Base-by-base conservation (phyloP, 2,888 invertebrate species). In the Pseudanteris insignis region DNA sequence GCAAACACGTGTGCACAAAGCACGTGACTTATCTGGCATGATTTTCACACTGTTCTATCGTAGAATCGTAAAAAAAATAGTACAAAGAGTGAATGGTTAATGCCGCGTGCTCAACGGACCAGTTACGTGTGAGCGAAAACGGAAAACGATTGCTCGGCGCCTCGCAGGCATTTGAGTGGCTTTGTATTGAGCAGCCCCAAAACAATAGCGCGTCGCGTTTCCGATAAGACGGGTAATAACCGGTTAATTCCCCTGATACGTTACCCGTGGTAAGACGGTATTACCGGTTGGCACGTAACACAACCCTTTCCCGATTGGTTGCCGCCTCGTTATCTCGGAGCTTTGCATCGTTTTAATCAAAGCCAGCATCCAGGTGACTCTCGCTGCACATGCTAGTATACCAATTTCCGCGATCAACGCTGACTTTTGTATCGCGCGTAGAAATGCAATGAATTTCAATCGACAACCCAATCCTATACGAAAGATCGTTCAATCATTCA, bases 161-260 rank as follows among this genome's bases (percentile, higher is more conserved):
- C 18, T 3, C 72, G 85, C 85, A 33, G 15, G 7, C 15, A 40
- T 40, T 25, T 3, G 38, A 40, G 13, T 40, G 38, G 38, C 38
- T 40, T 40, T 40, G 28, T 28, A 28, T 28, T 8, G 38, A 37
- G 25, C 25, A 25, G 25, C 33, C n/a, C n/a, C 18, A 36, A 57
- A 58, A 50, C 25, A 44, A 50, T 58, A 48, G 37, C 37, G 24
- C 36, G 32, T 40, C 11, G 28, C 40, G 40, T 34, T 40, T 29
- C 40, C 50, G 50, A 50, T 38, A 40, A 37, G 38, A 47, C 36
- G 36, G 41, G 59, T 21, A 51, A 51, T 53, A 59, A 59, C 51
- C 47, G 36, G 40, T 47, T 41, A 37, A 53, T 50, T 40, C 37
- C 46, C 13, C 18, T 25, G 38, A 41, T 34, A 51, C 41, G 47